Percentiles rank a stretch among this genome's conserved stretches.
Evolutionary conservation across 2,888 invertebrate genomes (phyloP).

Genomic region (Drosophila anomalipes): DNA sequence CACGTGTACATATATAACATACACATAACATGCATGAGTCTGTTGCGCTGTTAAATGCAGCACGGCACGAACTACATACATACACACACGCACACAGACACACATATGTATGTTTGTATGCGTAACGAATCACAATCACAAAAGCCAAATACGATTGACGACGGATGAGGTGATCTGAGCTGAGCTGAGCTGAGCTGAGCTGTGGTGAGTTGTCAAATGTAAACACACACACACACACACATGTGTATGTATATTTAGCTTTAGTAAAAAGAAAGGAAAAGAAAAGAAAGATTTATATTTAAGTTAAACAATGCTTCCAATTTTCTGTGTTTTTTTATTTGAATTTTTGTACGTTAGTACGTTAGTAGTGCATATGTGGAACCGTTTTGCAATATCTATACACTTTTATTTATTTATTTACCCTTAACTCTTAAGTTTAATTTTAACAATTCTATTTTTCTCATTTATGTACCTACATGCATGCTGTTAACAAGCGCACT

Average conservation of each 20-base stretch:
- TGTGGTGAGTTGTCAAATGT: neutral
- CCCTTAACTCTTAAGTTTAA: conserved; percentile 27
- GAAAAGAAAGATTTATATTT: conserved; percentile 19
- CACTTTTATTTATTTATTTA: conserved; percentile 61
- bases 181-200: conserved; percentile 1
- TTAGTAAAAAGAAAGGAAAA: conserved; percentile 30
- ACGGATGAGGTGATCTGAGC: neutral
- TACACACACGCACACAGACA: neutral
- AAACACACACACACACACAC: neutral
- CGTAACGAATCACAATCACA: neutral
- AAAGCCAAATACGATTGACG: conserved; percentile 5
- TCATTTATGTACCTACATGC: conserved; percentile 8
- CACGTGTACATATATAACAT: conserved; percentile 3
- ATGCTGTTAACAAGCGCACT: neutral
- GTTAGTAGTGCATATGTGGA: conserved; percentile 34
- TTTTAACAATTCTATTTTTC: neutral
- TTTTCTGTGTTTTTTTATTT: conserved; percentile 59
- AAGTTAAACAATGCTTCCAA: conserved; percentile 64
- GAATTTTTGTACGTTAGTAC: conserved; percentile 30
- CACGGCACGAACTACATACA: neutral
- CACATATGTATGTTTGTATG: neutral
- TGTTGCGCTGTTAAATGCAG: neutral
- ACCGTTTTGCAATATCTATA: conserved; percentile 62
- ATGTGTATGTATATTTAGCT: conserved; percentile 23
- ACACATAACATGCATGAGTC: neutral